phyloP scores from a whole-genome alignment of 1,140 invertebrate genomes.

The Pentalonia nigronervosa region DNA sequence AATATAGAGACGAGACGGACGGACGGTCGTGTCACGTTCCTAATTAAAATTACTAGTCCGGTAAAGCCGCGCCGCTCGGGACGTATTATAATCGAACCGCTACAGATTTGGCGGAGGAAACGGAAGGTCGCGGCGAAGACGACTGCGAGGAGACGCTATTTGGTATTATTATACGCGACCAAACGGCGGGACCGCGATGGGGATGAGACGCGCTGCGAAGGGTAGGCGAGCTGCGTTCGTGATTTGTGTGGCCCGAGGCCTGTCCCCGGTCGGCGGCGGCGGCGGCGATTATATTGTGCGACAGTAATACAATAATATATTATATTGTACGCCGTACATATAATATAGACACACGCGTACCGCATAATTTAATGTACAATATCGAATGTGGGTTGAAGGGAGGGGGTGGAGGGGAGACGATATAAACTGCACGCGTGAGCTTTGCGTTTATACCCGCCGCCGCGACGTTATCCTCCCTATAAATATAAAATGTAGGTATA shows the following conservation, averaged over 20 bases:
- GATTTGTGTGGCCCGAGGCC: slow-evolving; percentile 42
- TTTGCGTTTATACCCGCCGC: slow-evolving; percentile 24
- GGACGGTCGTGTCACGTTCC: slow-evolving; percentile 46
- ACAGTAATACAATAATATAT: slow-evolving; percentile 17
- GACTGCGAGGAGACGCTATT: background rate
- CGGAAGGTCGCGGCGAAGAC: background rate
- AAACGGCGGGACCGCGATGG: background rate
- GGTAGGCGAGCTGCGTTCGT: slow-evolving; percentile 10
- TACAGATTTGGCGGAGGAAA: background rate
- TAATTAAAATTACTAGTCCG: slow-evolving; percentile 52
- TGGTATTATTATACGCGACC: too few species aligned
- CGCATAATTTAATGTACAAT: background rate
- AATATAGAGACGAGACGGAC: background rate
- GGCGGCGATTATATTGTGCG: background rate
- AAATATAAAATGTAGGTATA: background rate
- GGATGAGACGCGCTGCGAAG: background rate
- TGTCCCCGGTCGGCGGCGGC: background rate
- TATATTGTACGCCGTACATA: background rate
- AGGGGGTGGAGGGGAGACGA: background rate
- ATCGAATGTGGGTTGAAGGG: too few species aligned
- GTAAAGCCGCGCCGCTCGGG: background rate
- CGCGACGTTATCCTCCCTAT: background rate
- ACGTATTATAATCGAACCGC: background rate
- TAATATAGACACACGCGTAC: background rate
- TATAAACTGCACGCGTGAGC: background rate